phyloP scores from a whole-genome alignment of 2,113 vertebrate species.

The Ploceus nigricollis region DNA sequence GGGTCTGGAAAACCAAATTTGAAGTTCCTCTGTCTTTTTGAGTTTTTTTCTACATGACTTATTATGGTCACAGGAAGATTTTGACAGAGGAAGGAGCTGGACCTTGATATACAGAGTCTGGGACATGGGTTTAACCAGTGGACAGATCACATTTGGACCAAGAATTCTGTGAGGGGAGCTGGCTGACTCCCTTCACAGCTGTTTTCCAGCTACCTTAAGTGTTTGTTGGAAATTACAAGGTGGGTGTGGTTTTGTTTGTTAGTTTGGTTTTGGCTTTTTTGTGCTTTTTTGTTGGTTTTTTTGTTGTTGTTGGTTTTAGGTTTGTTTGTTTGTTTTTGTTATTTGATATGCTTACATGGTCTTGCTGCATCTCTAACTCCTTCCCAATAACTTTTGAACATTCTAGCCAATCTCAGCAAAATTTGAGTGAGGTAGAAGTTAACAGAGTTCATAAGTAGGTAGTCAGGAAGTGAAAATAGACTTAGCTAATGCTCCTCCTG shows the following conservation, averaged over 20 bases:
- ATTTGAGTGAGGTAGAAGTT: neutral
- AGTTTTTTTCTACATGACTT: neutral
- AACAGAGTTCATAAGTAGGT: neutral
- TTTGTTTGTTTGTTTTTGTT: neutral
- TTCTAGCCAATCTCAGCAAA: neutral
- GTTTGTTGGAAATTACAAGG: neutral
- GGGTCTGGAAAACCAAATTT: neutral
- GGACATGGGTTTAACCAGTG: neutral
- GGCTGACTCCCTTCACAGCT: neutral
- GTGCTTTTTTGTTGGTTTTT: neutral
- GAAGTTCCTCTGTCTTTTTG: neutral
- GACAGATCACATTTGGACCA: neutral
- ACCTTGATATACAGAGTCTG: too few species aligned
- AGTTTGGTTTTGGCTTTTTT: neutral
- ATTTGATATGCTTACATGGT: neutral
- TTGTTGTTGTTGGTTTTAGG: neutral
- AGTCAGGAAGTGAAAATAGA: neutral
- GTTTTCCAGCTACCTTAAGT: neutral
- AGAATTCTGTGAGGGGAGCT: neutral
- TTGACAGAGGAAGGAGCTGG: neutral
- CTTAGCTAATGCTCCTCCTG: neutral
- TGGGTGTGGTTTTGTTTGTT: neutral
- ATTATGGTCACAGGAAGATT: neutral
- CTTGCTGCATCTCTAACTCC: neutral
- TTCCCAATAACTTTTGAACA: neutral